Conservation (phyloP, 2,888 invertebrate genomes). For the Drosophila macrospina region DNA sequence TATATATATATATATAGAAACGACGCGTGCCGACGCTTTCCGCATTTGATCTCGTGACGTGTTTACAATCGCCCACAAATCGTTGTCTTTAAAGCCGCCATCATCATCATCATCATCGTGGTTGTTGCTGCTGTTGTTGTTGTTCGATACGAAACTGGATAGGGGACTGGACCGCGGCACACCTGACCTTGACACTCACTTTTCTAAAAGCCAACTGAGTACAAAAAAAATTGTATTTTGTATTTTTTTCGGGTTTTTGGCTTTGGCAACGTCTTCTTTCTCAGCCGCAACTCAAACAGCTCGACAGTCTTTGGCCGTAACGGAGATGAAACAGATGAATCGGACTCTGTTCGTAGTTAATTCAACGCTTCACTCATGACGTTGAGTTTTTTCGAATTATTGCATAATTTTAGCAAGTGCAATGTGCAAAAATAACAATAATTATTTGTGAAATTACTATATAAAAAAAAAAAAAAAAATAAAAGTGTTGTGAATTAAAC, state of each 20-base stretch:
- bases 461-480: no score
- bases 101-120: slow-evolving; percentile 3
- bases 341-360: slow-evolving; percentile 49
- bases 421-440: slow-evolving; percentile 42
- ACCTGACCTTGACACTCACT: slow-evolving; percentile 85
- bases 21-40: slow-evolving; percentile 72
- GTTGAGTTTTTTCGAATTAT: slow-evolving; percentile 22
- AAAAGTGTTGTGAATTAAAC: slow-evolving; percentile 11
- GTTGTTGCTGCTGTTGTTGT: slow-evolving; percentile 6
- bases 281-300: slow-evolving; percentile 73
- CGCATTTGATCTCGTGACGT: slow-evolving; percentile 70
- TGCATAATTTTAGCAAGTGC: slow-evolving; percentile 70
- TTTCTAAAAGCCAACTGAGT: slow-evolving; percentile 61
- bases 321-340: slow-evolving; percentile 82
- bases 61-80: slow-evolving; percentile 48
- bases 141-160: slow-evolving; percentile 47
- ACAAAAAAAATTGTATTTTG: slow-evolving; percentile 15
- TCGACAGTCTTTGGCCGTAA: slow-evolving; percentile 83
- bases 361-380: slow-evolving; percentile 34
- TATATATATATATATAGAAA: slow-evolving; percentile 17
- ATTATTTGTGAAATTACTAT: slow-evolving; percentile 23
- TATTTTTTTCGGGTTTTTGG: slow-evolving; percentile 45
- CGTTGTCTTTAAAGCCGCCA: slow-evolving; percentile 19
- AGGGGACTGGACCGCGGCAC: slow-evolving; percentile 46
- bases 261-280: slow-evolving; percentile 81